Conservation (phyloP, 2,113 vertebrate species). For the Azemiops feae region DNA sequence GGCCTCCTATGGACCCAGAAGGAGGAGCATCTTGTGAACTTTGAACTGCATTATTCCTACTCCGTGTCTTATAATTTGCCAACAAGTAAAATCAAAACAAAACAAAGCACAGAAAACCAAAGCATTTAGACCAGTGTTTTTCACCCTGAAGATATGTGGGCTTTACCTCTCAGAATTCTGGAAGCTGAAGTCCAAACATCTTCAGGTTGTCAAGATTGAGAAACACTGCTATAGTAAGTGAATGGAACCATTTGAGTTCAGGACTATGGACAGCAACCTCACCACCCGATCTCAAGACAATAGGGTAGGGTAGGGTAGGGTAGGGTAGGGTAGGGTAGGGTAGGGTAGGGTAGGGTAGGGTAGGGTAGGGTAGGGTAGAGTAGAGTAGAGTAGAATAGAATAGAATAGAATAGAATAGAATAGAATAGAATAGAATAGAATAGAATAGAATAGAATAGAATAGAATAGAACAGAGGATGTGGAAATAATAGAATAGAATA, state of each 20-base stretch:
- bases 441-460: too few species aligned
- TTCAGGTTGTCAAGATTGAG: background rate
- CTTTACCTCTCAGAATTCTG: background rate
- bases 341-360: too few species aligned
- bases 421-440: too few species aligned
- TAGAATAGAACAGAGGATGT: too few species aligned
- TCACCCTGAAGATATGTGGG: background rate
- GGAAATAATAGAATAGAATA: too few species aligned
- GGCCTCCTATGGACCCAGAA: constrained; percentile 62
- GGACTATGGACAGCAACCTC: background rate
- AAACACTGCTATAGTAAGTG: background rate
- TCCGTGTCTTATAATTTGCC: background rate
- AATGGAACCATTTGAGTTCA: background rate
- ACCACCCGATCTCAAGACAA: background rate
- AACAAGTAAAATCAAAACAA: background rate
- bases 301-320: too few species aligned
- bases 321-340: too few species aligned
- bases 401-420: too few species aligned
- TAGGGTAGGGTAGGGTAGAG: too few species aligned
- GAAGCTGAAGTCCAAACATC: background rate
- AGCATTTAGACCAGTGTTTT: background rate
- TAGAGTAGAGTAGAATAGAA: too few species aligned
- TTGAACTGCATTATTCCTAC: background rate
- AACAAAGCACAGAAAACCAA: background rate
- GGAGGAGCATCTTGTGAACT: background rate